Evolutionary conservation across 2,797 vertebrate species (phyloP).

Genomic region (Poeciliopsis paucimaculata): DNA sequence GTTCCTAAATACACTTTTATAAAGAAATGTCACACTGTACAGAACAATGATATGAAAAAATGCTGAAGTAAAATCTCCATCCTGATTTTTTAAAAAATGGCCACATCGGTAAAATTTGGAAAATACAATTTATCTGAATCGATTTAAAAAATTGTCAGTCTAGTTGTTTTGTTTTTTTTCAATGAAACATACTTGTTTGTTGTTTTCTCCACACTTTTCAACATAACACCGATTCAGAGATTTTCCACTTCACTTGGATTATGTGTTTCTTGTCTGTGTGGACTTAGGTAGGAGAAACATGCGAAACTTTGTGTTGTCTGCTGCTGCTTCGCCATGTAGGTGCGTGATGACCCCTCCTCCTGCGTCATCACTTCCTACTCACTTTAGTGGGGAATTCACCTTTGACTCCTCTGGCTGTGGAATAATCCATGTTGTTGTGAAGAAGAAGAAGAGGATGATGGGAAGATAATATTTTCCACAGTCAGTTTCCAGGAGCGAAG

Average conservation of each 20-base stretch:
- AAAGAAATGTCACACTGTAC: background rate
- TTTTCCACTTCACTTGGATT: slow-evolving; percentile 43
- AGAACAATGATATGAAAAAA: background rate
- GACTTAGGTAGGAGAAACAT: slow-evolving; percentile 53
- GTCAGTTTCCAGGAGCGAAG: slow-evolving; percentile 20
- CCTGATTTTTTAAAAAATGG: background rate
- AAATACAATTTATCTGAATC: background rate
- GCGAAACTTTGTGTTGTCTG: slow-evolving; percentile 66
- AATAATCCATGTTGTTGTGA: slow-evolving; percentile 69
- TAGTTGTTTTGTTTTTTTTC: background rate
- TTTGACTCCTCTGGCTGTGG: slow-evolving; percentile 36
- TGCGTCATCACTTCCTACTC: slow-evolving; percentile 80
- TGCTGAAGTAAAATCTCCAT: background rate
- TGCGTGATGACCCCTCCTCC: slow-evolving; percentile 59
- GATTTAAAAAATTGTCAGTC: background rate
- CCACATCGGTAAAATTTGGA: background rate
- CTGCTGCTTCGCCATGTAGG: slow-evolving; percentile 57
- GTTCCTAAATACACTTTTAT: background rate
- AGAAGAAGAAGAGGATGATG: slow-evolving; percentile 40
- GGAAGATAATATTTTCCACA: slow-evolving; percentile 54
- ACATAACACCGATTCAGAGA: background rate
- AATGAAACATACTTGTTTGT: background rate
- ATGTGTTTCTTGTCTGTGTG: slow-evolving; percentile 40
- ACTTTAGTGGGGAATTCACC: slow-evolving; percentile 67
- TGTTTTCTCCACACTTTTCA: slow-evolving; percentile 10